phyloP scores from a whole-genome alignment of 2,888 invertebrate genomes.

The Zeuzera pyrina region DNA sequence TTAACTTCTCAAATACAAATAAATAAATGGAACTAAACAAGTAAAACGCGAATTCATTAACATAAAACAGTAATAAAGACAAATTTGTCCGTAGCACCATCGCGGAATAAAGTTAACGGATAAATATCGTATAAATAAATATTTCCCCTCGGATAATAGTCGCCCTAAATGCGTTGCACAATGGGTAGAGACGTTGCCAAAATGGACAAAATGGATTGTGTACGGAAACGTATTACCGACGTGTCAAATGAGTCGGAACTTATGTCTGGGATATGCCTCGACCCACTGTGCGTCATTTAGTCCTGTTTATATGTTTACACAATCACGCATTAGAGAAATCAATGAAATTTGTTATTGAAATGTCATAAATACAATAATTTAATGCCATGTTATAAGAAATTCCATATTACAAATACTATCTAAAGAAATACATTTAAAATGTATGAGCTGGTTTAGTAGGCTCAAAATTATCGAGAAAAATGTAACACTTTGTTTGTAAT shows the following conservation, averaged over 20 bases:
- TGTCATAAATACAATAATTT: too few species aligned
- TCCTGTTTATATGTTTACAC: conserved; percentile 32
- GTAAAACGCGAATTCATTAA: conserved; percentile 33
- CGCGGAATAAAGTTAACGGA: conserved; percentile 40
- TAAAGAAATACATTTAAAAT: too few species aligned
- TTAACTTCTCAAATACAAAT: too few species aligned
- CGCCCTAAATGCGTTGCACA: conserved; percentile 34
- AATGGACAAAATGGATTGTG: conserved; percentile 43
- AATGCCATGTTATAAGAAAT: too few species aligned
- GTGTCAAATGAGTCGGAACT: conserved; percentile 50
- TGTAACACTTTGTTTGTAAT: too few species aligned
- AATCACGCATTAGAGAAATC: too few species aligned
- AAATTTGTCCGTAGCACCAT: conserved; percentile 40
- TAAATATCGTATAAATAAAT: conserved; percentile 24
- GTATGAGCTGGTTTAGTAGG: too few species aligned
- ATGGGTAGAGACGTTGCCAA: conserved; percentile 29
- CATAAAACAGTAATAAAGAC: conserved; percentile 49
- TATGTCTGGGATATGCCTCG: conserved; percentile 22
- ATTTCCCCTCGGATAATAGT: conserved; percentile 22
- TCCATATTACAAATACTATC: too few species aligned
- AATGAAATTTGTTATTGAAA: too few species aligned
- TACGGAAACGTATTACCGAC: conserved; percentile 35
- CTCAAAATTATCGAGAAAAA: too few species aligned
- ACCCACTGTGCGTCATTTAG: conserved; percentile 28
- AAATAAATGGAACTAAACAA: too few species aligned